phyloP scores from a whole-genome alignment of 2,888 invertebrate species.

The Noctua janthina region DNA sequence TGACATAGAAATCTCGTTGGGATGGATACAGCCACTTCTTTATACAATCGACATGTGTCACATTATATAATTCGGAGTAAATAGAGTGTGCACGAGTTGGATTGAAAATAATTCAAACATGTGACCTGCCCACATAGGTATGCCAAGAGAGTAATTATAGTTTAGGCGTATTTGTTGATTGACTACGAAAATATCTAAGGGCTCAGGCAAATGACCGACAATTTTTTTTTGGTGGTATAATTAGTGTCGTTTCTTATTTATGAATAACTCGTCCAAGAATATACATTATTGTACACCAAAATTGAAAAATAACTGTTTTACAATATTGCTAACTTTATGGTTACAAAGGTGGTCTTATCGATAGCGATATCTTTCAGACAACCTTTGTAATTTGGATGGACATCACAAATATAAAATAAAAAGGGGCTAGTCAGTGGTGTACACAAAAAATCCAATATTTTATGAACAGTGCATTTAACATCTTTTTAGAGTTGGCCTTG shows the following conservation, averaged over 20 bases:
- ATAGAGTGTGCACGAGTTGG: background rate
- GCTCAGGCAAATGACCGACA: constrained; percentile 5
- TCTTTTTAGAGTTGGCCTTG: background rate
- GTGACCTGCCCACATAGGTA: constrained; percentile 11
- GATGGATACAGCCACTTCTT: background rate
- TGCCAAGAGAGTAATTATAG: constrained; percentile 49
- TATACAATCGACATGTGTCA: background rate
- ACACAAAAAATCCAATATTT: background rate
- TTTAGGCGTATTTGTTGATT: constrained; percentile 14
- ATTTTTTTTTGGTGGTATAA: background rate
- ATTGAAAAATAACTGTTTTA: too few species aligned
- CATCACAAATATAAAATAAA: too few species aligned
- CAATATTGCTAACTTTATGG: too few species aligned
- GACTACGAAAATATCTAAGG: constrained; percentile 26
- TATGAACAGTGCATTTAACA: background rate
- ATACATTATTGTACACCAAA: too few species aligned
- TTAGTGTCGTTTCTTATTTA: background rate
- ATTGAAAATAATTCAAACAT: constrained; percentile 17
- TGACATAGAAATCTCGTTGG: background rate
- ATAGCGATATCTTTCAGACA: too few species aligned
- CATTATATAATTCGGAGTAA: constrained; percentile 12
- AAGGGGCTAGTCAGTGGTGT: too few species aligned
- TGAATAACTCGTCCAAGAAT: background rate
- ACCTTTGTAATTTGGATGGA: too few species aligned
- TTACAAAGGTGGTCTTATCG: too few species aligned